Evolutionary conservation across 2,888 invertebrate species (phyloP).

Genomic region (Torymus auratus): DNA sequence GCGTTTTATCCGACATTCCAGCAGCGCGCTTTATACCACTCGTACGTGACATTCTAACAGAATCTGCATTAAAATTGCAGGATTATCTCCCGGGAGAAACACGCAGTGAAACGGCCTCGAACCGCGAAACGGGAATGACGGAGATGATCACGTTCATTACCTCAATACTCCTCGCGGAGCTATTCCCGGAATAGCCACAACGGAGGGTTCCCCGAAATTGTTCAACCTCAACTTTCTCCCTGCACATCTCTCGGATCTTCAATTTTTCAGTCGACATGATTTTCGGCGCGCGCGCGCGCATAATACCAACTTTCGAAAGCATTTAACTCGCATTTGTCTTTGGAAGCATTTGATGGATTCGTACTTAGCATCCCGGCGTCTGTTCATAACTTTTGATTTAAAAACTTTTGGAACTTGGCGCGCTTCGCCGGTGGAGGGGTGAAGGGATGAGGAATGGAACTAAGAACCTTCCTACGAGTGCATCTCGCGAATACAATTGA

Average conservation of each 20-base stretch:
- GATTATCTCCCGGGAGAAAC: constrained; percentile 32
- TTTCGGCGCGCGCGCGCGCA: too few relatives aligned
- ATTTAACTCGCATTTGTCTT: constrained; percentile 6
- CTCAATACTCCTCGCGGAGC: background rate
- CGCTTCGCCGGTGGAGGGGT: background rate
- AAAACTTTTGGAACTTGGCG: constrained; percentile 12
- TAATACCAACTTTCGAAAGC: background rate
- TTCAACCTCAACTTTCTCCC: too few relatives aligned
- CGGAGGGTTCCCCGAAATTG: too few relatives aligned
- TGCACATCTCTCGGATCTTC: too few relatives aligned
- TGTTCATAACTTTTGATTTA: constrained; percentile 26
- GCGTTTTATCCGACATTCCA: background rate
- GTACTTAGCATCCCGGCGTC: background rate
- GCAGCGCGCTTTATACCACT: background rate
- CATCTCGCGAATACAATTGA: constrained; percentile 30
- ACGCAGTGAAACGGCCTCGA: constrained; percentile 1
- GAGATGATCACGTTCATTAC: constrained; percentile 36
- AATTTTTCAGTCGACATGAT: too few relatives aligned
- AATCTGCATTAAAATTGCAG: constrained; percentile 43
- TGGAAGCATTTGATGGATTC: background rate
- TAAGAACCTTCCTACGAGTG: background rate
- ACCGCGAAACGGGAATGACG: constrained; percentile 6
- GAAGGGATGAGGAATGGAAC: too few relatives aligned
- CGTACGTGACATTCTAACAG: constrained; percentile 21
- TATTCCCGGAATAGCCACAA: too few relatives aligned